A percentile compares a stretch with the other conserved stretches of the same genome.
These are phyloP conservation scores for Dendropsophus ebraccatus DNA, from an alignment of 2,113 vertebrate genomes.

Conservation along the genomic window DNA sequence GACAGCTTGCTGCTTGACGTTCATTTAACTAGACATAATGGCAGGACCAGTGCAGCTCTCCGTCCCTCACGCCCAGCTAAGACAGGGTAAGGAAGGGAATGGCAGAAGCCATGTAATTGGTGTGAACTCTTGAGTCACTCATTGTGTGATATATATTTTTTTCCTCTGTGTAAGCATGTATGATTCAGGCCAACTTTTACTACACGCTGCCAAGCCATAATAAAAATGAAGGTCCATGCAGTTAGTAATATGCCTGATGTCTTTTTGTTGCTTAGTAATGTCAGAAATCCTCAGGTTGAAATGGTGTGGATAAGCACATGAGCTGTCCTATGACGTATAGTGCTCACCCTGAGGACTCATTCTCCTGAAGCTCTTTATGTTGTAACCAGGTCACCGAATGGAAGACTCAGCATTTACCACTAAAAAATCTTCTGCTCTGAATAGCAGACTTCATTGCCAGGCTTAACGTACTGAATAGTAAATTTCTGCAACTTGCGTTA, in stretches of 20 bases:
- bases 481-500: not conserved
- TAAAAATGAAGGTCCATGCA: not conserved
- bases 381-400: conserved; percentile 38
- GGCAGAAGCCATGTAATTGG: conserved; percentile 36
- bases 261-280: conserved; percentile 30
- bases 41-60: conserved; percentile 38
- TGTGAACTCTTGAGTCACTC: conserved; percentile 32
- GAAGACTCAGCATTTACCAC: conserved; percentile 15
- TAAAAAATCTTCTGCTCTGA: not conserved
- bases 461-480: not conserved
- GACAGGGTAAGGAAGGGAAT: conserved; percentile 1
- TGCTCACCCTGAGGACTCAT: conserved; percentile 5
- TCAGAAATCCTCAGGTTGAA: conserved; percentile 28
- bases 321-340: conserved; percentile 7
- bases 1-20: conserved; percentile 54
- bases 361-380: conserved; percentile 32
- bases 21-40: conserved; percentile 50
- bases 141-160: conserved; percentile 7
- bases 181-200: conserved; percentile 16
- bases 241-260: not conserved
- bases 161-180: not conserved
- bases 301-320: not conserved
- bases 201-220: conserved; percentile 17
- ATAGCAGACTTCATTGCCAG: conserved; percentile 21
- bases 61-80: conserved; percentile 18